These are phyloP conservation scores for Limnodromus scolopaceus DNA, from an alignment of 2,797 vertebrate species.

Conservation along the genomic window DNA sequence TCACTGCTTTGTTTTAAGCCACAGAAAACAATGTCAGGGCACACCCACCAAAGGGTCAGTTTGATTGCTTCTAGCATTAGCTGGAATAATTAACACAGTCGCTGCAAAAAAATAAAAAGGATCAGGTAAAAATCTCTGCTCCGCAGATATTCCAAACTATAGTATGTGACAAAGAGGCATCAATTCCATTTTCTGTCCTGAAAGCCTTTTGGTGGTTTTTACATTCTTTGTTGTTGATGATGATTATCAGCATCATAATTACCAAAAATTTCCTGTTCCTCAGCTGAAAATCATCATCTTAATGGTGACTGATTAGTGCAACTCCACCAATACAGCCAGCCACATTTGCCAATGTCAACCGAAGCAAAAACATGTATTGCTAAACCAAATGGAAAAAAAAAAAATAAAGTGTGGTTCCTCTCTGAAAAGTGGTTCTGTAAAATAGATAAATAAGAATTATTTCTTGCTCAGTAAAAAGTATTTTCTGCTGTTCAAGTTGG, in stretches of 20 bases:
- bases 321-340: not conserved
- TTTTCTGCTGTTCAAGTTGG: not conserved
- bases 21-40: constrained; percentile 59
- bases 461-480: not conserved
- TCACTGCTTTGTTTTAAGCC: constrained; percentile 61
- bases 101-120: not conserved
- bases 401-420: not conserved
- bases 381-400: not conserved
- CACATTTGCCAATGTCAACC: not conserved
- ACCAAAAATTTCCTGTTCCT: not conserved
- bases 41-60: constrained; percentile 19
- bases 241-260: not conserved
- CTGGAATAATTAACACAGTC: not conserved
- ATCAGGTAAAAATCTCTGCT: not conserved
- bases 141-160: not conserved
- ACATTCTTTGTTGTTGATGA: not conserved
- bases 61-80: not conserved
- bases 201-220: not conserved
- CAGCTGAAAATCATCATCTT: not conserved
- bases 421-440: not conserved
- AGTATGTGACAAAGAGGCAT: not conserved
- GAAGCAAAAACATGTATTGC: not conserved
- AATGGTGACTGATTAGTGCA: not conserved
- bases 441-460: not conserved
- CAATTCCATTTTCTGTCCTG: not conserved